Percentiles rank a stretch among this genome's conserved stretches.
Evolutionary conservation across 2,888 invertebrate species (phyloP).

Genomic region (Tromatobia lineatoria): DNA sequence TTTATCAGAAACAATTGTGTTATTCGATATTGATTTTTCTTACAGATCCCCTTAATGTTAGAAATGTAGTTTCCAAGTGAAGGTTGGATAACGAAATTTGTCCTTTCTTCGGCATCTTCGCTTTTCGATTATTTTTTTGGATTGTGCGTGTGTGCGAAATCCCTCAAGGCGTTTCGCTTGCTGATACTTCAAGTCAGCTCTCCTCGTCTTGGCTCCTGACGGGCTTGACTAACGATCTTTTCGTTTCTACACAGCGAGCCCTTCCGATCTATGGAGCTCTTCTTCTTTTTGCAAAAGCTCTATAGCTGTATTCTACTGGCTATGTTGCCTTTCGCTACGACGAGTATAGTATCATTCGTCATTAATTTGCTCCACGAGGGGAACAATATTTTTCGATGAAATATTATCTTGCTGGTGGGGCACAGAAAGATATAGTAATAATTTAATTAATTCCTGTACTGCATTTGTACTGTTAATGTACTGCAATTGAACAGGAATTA

Average conservation of each 20-base stretch:
- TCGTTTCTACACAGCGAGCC: slow-evolving; percentile 30
- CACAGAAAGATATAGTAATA: neutral
- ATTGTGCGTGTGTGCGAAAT: slow-evolving; percentile 1
- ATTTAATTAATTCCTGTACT: too few species aligned
- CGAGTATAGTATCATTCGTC: slow-evolving; percentile 18
- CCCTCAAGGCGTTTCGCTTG: slow-evolving; percentile 26
- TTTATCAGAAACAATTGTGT: neutral
- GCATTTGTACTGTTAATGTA: too few species aligned
- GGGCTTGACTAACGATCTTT: slow-evolving; percentile 60
- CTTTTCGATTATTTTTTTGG: slow-evolving; percentile 25
- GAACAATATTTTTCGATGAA: slow-evolving; percentile 11
- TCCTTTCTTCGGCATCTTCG: neutral
- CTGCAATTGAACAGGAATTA: too few species aligned
- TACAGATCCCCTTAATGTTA: neutral
- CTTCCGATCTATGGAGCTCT: slow-evolving; percentile 6
- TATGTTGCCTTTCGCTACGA: neutral
- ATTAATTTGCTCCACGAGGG: slow-evolving; percentile 3
- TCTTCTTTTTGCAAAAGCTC: slow-evolving; percentile 19
- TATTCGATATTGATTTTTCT: neutral
- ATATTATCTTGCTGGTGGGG: neutral
- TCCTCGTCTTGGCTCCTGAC: slow-evolving; percentile 51
- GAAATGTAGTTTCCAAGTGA: neutral
- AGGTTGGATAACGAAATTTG: slow-evolving; percentile 5
- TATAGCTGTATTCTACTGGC: slow-evolving; percentile 2
- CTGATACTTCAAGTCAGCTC: slow-evolving; percentile 40